Percentiles rank a stretch among this genome's conserved stretches.
Conservation (phyloP, 2,113 vertebrate species). For the Dendrocopos noguchii region DNA sequence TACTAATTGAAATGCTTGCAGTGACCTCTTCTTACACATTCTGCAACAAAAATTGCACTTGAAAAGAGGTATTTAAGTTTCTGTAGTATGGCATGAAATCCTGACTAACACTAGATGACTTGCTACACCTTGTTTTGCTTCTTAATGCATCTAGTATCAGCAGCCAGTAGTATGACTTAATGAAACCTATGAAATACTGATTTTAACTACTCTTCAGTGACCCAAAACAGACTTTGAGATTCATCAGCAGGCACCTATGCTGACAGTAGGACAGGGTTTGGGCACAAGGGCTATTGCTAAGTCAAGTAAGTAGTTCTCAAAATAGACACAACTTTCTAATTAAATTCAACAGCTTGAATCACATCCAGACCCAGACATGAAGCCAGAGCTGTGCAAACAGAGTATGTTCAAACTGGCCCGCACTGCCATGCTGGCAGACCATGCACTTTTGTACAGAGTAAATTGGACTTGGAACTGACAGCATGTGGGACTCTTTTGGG, state of each 20-base stretch:
- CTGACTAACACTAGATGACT: neutral
- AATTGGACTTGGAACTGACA: fast-evolving
- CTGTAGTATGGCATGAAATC: neutral
- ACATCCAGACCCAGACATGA: neutral
- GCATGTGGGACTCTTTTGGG: neutral
- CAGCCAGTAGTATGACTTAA: neutral
- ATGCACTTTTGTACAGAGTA: fast-evolving
- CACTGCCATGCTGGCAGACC: neutral
- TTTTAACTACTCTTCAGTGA: constrained; percentile 5
- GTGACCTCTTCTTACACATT: neutral
- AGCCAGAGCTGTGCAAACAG: neutral
- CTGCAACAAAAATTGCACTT: neutral
- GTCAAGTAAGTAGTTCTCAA: neutral
- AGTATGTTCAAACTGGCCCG: fast-evolving
- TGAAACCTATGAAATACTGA: constrained; percentile 19
- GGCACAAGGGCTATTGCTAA: constrained; percentile 13
- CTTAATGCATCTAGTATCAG: neutral
- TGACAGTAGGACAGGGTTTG: neutral
- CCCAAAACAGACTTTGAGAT: constrained; percentile 1
- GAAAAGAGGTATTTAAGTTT: neutral
- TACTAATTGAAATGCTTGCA: neutral
- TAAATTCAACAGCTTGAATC: constrained; percentile 37
- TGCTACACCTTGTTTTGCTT: neutral
- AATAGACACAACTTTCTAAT: constrained; percentile 50
- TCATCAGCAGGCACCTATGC: neutral